Evolutionary conservation across 2,113 vertebrate genomes (phyloP).

Genomic region (Tonatia bakeri): DNA sequence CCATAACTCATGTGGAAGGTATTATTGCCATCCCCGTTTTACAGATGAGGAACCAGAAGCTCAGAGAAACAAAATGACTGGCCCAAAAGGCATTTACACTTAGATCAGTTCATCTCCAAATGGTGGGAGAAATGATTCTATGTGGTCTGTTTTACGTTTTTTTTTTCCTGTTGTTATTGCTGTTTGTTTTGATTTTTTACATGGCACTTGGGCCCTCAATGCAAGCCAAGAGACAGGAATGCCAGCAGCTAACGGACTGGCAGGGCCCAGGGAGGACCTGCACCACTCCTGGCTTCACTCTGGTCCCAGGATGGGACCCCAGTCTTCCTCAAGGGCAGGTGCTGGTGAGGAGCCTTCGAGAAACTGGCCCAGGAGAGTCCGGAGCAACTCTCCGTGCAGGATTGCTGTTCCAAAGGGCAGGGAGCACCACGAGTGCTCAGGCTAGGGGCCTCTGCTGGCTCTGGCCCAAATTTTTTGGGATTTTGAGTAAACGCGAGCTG

Average conservation of each 20-base stretch:
- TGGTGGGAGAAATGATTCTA: background rate
- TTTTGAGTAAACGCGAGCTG: slow-evolving; percentile 34
- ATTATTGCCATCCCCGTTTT: background rate
- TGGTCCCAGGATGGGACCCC: background rate
- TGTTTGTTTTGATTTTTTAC: background rate
- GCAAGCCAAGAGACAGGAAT: background rate
- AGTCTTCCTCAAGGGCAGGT: background rate
- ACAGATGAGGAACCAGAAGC: background rate
- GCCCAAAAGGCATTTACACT: background rate
- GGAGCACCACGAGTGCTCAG: background rate
- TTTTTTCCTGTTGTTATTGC: background rate
- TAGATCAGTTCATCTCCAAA: background rate
- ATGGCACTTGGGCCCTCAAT: background rate
- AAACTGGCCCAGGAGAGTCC: background rate
- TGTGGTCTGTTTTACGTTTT: background rate
- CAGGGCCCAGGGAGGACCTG: background rate
- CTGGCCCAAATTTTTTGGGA: slow-evolving; percentile 22
- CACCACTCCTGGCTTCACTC: too few species aligned
- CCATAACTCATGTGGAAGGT: background rate
- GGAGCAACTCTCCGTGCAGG: background rate
- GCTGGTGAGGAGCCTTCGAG: background rate
- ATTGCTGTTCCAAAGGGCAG: background rate
- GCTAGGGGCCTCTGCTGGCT: background rate
- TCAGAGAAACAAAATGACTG: background rate
- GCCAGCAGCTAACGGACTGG: background rate